phyloP scores from a whole-genome alignment of 2,113 vertebrate species.

The Antechinus flavipes region DNA sequence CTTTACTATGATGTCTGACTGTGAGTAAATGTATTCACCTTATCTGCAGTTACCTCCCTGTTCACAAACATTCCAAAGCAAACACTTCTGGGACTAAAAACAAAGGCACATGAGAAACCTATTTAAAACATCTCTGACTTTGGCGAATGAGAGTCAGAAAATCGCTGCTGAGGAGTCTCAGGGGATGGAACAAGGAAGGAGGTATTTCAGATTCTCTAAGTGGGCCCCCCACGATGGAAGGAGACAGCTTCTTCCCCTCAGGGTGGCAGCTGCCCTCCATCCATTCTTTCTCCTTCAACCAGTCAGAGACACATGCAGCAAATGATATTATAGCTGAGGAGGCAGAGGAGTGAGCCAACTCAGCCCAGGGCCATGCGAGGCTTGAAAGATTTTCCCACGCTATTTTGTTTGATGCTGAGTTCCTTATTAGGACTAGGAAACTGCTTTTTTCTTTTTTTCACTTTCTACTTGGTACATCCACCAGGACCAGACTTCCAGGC shows the following conservation, averaged over 20 bases:
- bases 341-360: neutral
- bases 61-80: constrained; percentile 49
- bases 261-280: constrained; percentile 19
- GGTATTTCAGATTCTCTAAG: constrained; percentile 52
- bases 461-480: neutral
- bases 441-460: neutral
- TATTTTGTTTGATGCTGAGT: neutral
- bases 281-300: neutral
- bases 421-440: neutral
- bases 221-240: constrained; percentile 1
- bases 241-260: constrained; percentile 9
- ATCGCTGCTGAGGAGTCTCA: neutral
- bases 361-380: neutral
- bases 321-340: neutral
- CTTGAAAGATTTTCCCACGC: neutral
- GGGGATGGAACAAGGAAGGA: neutral
- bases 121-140: constrained; percentile 39
- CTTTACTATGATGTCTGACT: neutral
- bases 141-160: constrained; percentile 37
- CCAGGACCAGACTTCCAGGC: neutral
- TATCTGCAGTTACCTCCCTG: constrained; percentile 39
- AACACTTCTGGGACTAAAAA: constrained; percentile 61
- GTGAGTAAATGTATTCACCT: constrained; percentile 25
- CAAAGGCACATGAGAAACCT: constrained; percentile 55
- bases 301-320: neutral